A percentile compares a stretch with the other conserved stretches of the same genome.
Evolutionary conservation across 2,888 invertebrate species (phyloP).

Genomic region (Plebejus melissa): DNA sequence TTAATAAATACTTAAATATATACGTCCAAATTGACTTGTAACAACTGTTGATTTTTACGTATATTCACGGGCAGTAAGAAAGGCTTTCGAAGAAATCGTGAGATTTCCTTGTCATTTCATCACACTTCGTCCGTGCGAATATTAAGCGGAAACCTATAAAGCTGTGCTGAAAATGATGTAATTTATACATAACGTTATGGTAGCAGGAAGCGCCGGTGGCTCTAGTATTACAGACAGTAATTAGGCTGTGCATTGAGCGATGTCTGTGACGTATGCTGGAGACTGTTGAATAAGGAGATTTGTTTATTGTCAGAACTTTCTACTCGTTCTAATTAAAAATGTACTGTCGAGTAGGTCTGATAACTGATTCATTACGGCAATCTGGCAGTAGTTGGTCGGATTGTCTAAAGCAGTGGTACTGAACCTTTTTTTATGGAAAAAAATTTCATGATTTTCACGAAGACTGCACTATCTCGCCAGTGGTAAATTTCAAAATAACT

Average conservation of each 20-base stretch:
- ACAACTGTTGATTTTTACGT: no score
- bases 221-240: neutral
- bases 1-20: no score
- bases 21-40: no score
- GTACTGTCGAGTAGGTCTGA: neutral
- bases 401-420: no score
- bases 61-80: no score
- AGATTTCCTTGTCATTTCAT: neutral
- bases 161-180: constrained; percentile 3
- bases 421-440: no score
- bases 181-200: constrained; percentile 19
- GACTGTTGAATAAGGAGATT: neutral
- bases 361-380: neutral
- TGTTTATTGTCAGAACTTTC: neutral
- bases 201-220: neutral
- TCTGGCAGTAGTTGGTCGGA: no score
- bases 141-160: constrained; percentile 8
- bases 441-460: no score
- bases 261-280: neutral
- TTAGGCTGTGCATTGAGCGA: constrained; percentile 2
- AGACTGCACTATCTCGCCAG: no score
- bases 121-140: neutral
- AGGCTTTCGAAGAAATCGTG: neutral
- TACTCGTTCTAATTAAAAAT: neutral
- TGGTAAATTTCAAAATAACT: no score